Conservation (phyloP, 2,797 vertebrate species). For the Hafferia zeledoni region DNA sequence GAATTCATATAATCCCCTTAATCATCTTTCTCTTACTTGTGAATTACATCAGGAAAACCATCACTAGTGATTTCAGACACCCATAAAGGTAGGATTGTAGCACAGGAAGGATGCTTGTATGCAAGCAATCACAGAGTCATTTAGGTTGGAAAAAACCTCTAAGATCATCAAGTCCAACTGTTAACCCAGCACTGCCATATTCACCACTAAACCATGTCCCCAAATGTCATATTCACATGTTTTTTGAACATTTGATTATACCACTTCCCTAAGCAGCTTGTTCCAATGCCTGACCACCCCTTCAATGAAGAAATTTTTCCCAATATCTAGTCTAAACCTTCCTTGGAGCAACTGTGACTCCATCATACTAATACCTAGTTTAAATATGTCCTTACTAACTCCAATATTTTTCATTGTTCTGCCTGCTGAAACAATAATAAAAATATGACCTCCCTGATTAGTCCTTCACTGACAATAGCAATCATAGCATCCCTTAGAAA, state of each 20-base stretch:
- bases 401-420: not conserved
- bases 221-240: not conserved
- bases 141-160: not conserved
- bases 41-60: not conserved
- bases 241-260: not conserved
- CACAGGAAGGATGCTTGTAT: not conserved
- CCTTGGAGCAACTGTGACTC: not conserved
- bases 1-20: not conserved
- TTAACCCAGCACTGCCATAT: not conserved
- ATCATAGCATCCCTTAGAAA: not conserved
- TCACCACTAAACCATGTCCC: not conserved
- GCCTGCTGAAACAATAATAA: conserved; percentile 34
- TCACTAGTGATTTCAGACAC: not conserved
- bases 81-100: not conserved
- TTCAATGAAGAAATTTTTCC: not conserved
- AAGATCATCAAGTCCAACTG: not conserved
- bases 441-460: conserved; percentile 22
- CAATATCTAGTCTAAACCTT: not conserved
- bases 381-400: not conserved
- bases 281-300: not conserved
- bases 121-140: not conserved
- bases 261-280: not conserved
- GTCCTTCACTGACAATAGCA: not conserved
- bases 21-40: not conserved
- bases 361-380: not conserved